Evolutionary conservation across 2,797 vertebrate species (phyloP).

Genomic region (Tarsius wallacei): DNA sequence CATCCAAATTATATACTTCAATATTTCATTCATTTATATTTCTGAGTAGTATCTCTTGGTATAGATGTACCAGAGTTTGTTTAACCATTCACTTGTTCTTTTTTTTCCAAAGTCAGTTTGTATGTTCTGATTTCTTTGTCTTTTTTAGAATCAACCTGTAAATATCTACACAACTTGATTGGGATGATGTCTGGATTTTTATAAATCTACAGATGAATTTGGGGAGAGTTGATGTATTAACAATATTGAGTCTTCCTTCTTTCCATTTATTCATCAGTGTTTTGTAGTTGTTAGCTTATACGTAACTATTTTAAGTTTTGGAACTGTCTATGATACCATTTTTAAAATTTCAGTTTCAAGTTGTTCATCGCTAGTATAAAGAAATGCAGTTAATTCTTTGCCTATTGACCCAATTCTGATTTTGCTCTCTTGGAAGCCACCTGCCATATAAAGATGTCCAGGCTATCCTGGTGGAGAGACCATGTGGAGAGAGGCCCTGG

Average conservation of each 20-base stretch:
- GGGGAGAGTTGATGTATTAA: neutral
- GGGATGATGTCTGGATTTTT: slow-evolving; percentile 11
- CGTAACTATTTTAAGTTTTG: slow-evolving; percentile 26
- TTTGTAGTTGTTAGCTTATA: slow-evolving; percentile 28
- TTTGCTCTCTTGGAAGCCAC: slow-evolving; percentile 44
- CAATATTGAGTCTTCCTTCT: slow-evolving; percentile 32
- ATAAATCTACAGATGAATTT: slow-evolving; percentile 34
- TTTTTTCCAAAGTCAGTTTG: neutral
- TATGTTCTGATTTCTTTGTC: neutral
- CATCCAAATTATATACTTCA: neutral
- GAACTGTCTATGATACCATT: neutral
- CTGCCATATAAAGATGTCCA: neutral
- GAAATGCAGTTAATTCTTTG: neutral
- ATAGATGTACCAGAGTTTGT: neutral
- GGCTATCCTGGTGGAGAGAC: neutral
- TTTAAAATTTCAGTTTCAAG: slow-evolving; percentile 22
- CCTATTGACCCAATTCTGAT: neutral
- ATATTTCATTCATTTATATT: slow-evolving; percentile 32
- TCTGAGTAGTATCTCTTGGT: neutral
- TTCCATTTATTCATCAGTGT: neutral
- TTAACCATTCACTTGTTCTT: slow-evolving; percentile 16
- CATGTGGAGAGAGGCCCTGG: neutral
- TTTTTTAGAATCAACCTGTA: slow-evolving; percentile 42
- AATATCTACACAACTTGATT: slow-evolving; percentile 37
- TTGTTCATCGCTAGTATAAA: slow-evolving; percentile 14